phyloP scores from a whole-genome alignment of 2,113 vertebrate species.

The Podarcis muralis region DNA sequence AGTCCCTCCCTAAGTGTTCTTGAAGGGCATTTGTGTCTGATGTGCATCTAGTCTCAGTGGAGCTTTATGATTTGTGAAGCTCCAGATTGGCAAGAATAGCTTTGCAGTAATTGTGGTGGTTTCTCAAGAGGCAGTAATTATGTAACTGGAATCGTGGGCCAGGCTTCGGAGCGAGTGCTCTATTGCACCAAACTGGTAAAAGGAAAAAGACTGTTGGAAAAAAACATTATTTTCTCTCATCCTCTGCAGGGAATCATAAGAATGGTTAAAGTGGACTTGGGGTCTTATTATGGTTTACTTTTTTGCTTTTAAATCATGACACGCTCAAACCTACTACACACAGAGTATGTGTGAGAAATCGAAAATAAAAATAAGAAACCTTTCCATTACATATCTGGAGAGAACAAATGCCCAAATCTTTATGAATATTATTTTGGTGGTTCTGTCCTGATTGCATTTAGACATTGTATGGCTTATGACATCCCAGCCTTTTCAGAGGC shows the following conservation, averaged over 20 bases:
- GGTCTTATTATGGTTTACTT: slow-evolving; percentile 57
- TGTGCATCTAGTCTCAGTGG: neutral
- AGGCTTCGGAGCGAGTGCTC: slow-evolving; percentile 32
- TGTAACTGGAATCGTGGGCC: slow-evolving; percentile 36
- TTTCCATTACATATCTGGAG: neutral
- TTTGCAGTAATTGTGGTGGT: neutral
- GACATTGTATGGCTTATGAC: no score
- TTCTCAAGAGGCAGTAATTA: slow-evolving; percentile 35
- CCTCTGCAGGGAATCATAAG: slow-evolving; percentile 60
- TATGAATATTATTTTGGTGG: neutral
- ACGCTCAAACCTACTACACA: slow-evolving; percentile 71
- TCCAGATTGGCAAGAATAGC: slow-evolving; percentile 5
- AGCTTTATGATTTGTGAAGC: neutral
- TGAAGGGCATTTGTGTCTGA: neutral
- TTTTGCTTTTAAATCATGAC: slow-evolving; percentile 70
- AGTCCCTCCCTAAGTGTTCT: neutral
- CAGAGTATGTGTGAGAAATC: neutral
- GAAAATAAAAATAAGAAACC: neutral
- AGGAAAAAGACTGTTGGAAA: slow-evolving; percentile 44
- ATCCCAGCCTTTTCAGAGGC: neutral
- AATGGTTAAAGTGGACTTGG: slow-evolving; percentile 73
- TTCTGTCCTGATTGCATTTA: neutral
- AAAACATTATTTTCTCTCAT: slow-evolving; percentile 49
- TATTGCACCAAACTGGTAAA: slow-evolving; percentile 70
- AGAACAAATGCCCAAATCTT: neutral